Evolutionary conservation across 2,113 vertebrate species (phyloP).

Genomic region (Poeciliopsis turrubarensis): DNA sequence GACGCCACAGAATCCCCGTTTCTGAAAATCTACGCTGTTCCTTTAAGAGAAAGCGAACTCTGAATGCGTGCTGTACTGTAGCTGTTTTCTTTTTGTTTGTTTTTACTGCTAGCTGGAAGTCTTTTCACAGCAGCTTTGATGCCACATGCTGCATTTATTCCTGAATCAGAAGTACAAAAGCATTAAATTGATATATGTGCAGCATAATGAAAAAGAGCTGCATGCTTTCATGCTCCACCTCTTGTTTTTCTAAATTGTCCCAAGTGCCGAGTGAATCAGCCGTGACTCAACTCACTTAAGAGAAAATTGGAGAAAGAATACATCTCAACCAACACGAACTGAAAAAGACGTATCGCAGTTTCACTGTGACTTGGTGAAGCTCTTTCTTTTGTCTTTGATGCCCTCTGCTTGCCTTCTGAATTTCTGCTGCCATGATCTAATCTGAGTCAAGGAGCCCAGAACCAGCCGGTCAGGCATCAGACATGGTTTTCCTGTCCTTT

Average conservation of each 20-base stretch:
- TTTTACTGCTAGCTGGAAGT: background rate
- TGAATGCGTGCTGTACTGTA: too few species aligned
- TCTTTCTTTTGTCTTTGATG: conserved; percentile 16
- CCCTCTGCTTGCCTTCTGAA: conserved; percentile 21
- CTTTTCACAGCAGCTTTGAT: background rate
- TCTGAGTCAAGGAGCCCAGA: conserved; percentile 22
- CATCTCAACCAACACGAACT: conserved; percentile 2
- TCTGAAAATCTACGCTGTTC: background rate
- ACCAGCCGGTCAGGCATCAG: conserved; percentile 53
- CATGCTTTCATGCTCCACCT: conserved; percentile 13
- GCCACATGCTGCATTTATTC: background rate
- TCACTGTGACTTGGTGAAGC: conserved; percentile 23
- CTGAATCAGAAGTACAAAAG: background rate
- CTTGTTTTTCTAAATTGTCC: conserved; percentile 26
- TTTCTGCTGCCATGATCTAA: conserved; percentile 37
- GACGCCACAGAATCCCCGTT: background rate
- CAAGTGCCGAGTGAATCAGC: conserved; percentile 47
- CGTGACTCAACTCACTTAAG: conserved; percentile 36
- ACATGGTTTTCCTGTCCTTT: conserved; percentile 27
- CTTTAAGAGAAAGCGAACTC: background rate
- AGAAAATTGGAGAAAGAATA: conserved; percentile 28
- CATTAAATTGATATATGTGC: conserved; percentile 31
- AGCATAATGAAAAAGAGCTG: conserved; percentile 17
- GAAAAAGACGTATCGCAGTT: conserved; percentile 42
- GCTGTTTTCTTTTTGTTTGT: too few species aligned